These are phyloP conservation scores for Galbula dea DNA, from an alignment of 2,113 vertebrate genomes.

Conservation along the genomic window DNA sequence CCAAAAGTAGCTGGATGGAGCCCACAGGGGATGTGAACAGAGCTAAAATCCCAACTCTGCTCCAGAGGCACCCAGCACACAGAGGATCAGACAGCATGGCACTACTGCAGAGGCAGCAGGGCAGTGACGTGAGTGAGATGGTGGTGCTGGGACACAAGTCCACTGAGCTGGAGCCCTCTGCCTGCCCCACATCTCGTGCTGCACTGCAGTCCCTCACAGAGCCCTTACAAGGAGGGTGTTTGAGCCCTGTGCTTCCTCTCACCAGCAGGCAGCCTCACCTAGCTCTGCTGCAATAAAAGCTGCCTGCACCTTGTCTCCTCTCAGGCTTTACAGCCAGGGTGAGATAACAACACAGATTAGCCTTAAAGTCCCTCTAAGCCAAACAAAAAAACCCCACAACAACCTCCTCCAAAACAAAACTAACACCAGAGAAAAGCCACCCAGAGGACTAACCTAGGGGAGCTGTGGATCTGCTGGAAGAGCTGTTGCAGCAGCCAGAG, in stretches of 20 bases:
- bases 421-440: neutral
- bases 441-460: neutral
- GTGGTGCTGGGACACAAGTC: neutral
- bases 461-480: neutral
- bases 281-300: neutral
- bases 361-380: neutral
- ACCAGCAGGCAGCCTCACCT: neutral
- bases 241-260: neutral
- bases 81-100: neutral
- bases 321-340: neutral
- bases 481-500: neutral
- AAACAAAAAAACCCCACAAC: neutral
- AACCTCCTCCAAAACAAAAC: neutral
- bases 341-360: neutral
- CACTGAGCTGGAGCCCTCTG: rapidly evolving
- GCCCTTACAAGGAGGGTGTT: neutral
- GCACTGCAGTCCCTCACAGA: rapidly evolving
- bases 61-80: neutral
- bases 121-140: neutral
- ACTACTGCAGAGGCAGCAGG: rapidly evolving
- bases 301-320: constrained; percentile 28
- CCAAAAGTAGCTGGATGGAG: neutral
- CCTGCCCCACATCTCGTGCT: neutral
- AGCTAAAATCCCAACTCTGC: neutral
- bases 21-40: rapidly evolving